Percentiles rank a stretch among this genome's conserved stretches.
These are phyloP conservation scores for Hermatobates lingyangjiaoensis DNA, from an alignment of 1,140 invertebrate genomes.

Conservation along the genomic window DNA sequence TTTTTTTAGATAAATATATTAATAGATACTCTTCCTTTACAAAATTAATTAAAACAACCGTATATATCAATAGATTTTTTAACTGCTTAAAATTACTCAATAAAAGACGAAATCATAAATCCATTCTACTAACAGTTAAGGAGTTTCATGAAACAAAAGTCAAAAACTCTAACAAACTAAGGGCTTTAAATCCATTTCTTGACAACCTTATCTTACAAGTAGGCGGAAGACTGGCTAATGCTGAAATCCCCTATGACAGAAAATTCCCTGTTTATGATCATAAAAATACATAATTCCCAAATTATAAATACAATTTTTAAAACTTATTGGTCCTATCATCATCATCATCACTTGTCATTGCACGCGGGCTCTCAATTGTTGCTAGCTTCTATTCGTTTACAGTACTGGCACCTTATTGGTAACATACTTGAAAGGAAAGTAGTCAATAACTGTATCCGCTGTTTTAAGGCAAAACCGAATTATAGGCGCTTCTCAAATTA, in stretches of 20 bases:
- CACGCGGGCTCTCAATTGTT: constrained; percentile 18
- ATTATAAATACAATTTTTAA: constrained; percentile 4
- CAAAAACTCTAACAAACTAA: not conserved
- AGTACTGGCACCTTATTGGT: constrained; percentile 9
- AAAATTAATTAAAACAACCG: not conserved
- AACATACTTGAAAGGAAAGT: constrained; percentile 3
- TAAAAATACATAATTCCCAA: constrained; percentile 14
- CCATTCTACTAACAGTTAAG: not conserved
- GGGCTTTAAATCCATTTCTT: constrained; percentile 8
- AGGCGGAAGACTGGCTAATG: constrained; percentile 9
- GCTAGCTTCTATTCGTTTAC: constrained; percentile 1
- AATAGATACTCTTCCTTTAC: not conserved
- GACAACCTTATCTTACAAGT: constrained; percentile 9
- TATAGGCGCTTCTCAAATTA: not conserved
- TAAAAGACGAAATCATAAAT: not conserved
- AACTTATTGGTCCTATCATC: constrained; percentile 19
- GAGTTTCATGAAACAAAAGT: not conserved
- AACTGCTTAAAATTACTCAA: not conserved
- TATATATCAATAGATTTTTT: not conserved
- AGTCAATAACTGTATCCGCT: constrained; percentile 7
- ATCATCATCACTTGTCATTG: constrained; percentile 18
- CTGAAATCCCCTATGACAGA: not conserved
- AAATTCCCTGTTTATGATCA: constrained; percentile 12
- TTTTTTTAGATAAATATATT: not conserved
- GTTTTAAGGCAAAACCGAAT: constrained; percentile 8